phyloP scores from a whole-genome alignment of 2,888 invertebrate genomes.

The Archips xylosteana region DNA sequence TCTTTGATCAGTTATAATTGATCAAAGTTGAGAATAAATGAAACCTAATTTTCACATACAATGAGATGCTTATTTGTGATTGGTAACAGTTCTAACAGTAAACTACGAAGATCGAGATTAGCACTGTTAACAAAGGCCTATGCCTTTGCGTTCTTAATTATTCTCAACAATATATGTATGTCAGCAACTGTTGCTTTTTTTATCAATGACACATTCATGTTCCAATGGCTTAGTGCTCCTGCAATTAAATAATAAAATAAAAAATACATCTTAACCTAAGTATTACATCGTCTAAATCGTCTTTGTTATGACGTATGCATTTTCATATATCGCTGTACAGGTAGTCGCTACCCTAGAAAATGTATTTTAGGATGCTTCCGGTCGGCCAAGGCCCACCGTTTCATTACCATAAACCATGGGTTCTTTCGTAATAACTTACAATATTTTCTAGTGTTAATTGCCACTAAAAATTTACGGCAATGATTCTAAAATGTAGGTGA shows the following conservation, averaged over 20 bases:
- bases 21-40: not conserved
- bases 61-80: too few relatives aligned
- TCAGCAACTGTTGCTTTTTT: not conserved
- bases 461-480: conserved; percentile 24
- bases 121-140: too few relatives aligned
- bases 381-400: conserved; percentile 62
- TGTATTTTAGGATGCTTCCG: conserved; percentile 51
- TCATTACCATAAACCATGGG: conserved; percentile 37
- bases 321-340: not conserved
- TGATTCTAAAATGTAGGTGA: conserved; percentile 27
- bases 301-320: not conserved
- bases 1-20: too few relatives aligned
- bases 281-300: too few relatives aligned
- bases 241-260: too few relatives aligned
- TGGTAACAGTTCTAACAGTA: not conserved
- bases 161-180: too few relatives aligned
- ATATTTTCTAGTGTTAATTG: conserved; percentile 33
- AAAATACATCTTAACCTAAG: too few relatives aligned
- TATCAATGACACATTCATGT: not conserved
- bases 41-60: too few relatives aligned
- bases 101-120: not conserved
- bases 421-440: conserved; percentile 34
- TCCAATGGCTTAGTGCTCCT: not conserved
- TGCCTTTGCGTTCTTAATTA: too few relatives aligned
- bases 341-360: conserved; percentile 22